Base-by-base conservation (phyloP, 2,113 vertebrate genomes). In the Paratilapia polleni region DNA sequence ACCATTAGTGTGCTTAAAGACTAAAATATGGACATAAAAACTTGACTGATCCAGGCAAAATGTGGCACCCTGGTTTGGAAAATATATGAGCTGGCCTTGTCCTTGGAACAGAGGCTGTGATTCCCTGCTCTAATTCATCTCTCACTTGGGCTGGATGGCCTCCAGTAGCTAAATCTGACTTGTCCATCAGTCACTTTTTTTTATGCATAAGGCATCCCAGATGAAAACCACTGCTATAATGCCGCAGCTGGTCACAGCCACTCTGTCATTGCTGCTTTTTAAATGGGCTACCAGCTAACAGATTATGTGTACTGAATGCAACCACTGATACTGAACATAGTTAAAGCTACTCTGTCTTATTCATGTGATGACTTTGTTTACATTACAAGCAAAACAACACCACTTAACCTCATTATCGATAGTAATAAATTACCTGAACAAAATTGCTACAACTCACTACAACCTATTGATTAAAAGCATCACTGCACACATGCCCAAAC, bases 101-200 rank as follows among this genome's bases (percentile, higher is more conserved):
- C 57, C 74, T 82, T 54, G 70, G 75, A 73, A 60, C 62, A 52
- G 68, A 54, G 68, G 76, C 78, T 85, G 56, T 63, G 49, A 61
- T 63, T 78, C 61, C 52, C 22, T 20, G 78, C 58, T 91, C 76
- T 49, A 77, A 85, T 83, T 87, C 54, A 81, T 85, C 73, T 78
- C 87, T 78, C 20, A 87, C 22, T 87, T 62, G 43, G 85, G 43
- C 56, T 73, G 74, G 80, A 83, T 60, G 66, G 36, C 80, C 73
- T 85, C 49, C 85, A 83, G 80, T 9, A 60, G 73, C 85, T 88
- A 83, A 82, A 88, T 77, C 20, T 63, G 70, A 89, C 79, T 84
- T 84, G 62, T 82, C 68, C 76, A 88, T 88, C 84, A 78, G 64
- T 83, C 82, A 80, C 56, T 64, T 59, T 77, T 26, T 78, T 78